Percentiles rank a stretch among this genome's conserved stretches.
phyloP scores from a whole-genome alignment of 2,113 vertebrate species.

The Vidua chalybeata region DNA sequence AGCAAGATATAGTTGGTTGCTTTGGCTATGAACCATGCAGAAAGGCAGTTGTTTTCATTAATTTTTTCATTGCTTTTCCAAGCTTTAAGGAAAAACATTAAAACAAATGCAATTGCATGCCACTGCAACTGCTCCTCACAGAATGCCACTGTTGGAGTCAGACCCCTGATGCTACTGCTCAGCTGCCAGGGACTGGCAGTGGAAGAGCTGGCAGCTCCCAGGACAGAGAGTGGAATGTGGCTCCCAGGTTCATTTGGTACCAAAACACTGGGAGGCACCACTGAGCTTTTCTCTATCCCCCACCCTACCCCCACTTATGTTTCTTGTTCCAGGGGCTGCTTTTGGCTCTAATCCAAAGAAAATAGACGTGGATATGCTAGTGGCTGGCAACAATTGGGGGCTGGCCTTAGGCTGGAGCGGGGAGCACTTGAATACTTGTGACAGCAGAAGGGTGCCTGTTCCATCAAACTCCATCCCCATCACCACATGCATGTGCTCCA shows the following conservation, averaged over 20 bases:
- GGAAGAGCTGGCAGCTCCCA: neutral
- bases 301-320: neutral
- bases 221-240: neutral
- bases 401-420: neutral
- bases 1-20: neutral
- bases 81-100: conserved; percentile 9
- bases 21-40: neutral
- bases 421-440: neutral
- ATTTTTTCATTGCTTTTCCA: neutral
- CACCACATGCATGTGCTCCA: neutral
- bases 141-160: rapidly evolving
- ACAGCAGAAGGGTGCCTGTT: neutral
- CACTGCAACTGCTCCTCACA: neutral
- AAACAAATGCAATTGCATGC: neutral
- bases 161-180: neutral
- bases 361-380: neutral
- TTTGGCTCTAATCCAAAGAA: neutral
- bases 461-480: neutral
- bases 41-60: neutral
- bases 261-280: neutral
- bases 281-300: neutral
- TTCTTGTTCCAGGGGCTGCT: neutral
- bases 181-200: neutral
- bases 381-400: neutral
- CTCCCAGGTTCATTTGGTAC: neutral